Conservation (phyloP, 2,797 vertebrate species). For the Anas bahamensis region DNA sequence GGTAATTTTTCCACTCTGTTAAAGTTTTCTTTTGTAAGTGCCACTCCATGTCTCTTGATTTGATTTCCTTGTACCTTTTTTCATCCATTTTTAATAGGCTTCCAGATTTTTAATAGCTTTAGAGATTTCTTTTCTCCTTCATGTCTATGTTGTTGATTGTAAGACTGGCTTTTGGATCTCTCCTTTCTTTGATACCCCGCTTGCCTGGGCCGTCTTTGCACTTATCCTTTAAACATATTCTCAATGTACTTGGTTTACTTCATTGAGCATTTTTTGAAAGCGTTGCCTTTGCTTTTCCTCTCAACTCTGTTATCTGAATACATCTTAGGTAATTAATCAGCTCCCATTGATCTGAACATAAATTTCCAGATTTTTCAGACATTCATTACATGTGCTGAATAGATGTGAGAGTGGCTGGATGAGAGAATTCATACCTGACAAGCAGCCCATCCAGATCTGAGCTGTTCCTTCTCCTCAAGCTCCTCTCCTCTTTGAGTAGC, state of each 20-base stretch:
- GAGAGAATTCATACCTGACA: conserved; percentile 73
- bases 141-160: conserved; percentile 76
- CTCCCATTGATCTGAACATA: conserved; percentile 77
- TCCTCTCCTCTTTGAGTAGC: conserved; percentile 51
- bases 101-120: conserved; percentile 74
- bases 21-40: conserved; percentile 60
- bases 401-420: conserved; percentile 69
- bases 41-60: conserved; percentile 74
- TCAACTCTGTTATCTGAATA: conserved; percentile 77
- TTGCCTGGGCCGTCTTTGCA: conserved; percentile 67
- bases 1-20: conserved; percentile 62
- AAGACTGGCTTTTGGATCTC: conserved; percentile 71
- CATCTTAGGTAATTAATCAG: conserved; percentile 80
- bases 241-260: conserved; percentile 71
- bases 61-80: conserved; percentile 76
- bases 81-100: conserved; percentile 74
- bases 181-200: conserved; percentile 70
- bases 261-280: conserved; percentile 73
- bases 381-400: conserved; percentile 75
- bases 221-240: conserved; percentile 70
- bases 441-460: conserved; percentile 61
- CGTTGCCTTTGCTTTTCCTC: conserved; percentile 73
- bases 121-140: conserved; percentile 75
- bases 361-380: conserved; percentile 76
- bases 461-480: conserved; percentile 53